These are phyloP conservation scores for Drosophila biarmipes DNA, from an alignment of 1,140 invertebrate genomes.

Conservation along the genomic window DNA sequence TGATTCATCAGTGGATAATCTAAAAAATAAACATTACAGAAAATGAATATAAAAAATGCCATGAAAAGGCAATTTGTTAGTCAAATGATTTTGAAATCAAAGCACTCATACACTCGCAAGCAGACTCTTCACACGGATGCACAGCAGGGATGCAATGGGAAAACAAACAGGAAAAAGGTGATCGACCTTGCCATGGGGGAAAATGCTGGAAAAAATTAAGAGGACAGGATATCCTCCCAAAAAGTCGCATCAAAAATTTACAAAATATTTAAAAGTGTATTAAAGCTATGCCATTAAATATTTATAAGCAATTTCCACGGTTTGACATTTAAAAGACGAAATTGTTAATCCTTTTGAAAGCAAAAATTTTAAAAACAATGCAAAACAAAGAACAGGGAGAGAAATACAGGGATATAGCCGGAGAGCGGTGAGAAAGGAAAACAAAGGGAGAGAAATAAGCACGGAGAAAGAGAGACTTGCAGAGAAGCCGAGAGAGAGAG, in stretches of 20 bases:
- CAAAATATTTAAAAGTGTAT: background rate
- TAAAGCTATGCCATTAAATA: slow-evolving; percentile 19
- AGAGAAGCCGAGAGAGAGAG: background rate
- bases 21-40: background rate
- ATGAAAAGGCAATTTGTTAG: slow-evolving; percentile 30
- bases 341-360: slow-evolving; percentile 4
- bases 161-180: slow-evolving; percentile 62
- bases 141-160: slow-evolving; percentile 18
- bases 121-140: slow-evolving; percentile 12
- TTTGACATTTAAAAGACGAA: background rate
- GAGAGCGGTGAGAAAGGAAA: slow-evolving; percentile 13
- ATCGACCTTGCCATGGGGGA: slow-evolving; percentile 54
- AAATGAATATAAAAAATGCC: slow-evolving; percentile 2
- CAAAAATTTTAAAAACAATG: slow-evolving; percentile 48
- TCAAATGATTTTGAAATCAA: slow-evolving; percentile 36
- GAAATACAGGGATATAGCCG: slow-evolving; percentile 45
- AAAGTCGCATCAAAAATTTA: background rate
- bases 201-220: background rate
- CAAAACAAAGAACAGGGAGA: slow-evolving; percentile 18
- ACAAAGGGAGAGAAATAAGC: background rate
- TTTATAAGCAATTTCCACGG: background rate
- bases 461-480: slow-evolving; percentile 5
- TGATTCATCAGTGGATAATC: slow-evolving; percentile 22
- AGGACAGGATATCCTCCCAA: background rate
- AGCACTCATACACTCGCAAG: slow-evolving; percentile 10